Conservation (phyloP, 2,113 vertebrate genomes). For the Caretta caretta region DNA sequence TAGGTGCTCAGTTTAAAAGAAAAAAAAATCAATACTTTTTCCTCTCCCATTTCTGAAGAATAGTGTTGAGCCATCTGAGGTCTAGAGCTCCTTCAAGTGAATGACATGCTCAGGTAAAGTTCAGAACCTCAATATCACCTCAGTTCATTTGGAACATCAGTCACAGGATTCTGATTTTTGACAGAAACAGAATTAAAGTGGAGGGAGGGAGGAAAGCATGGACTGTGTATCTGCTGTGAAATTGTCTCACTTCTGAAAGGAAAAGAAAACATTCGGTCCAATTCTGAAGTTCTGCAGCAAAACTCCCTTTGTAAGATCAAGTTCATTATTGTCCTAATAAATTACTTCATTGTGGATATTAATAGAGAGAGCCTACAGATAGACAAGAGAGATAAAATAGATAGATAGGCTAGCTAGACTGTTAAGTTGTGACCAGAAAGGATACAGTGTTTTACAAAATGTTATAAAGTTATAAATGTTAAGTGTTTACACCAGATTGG, state of each 20-base stretch:
- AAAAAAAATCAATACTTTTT: conserved; percentile 71
- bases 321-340: background rate
- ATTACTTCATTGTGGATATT: background rate
- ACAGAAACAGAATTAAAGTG: conserved; percentile 62
- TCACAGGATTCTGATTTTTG: conserved; percentile 68
- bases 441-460: background rate
- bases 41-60: conserved; percentile 66
- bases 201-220: conserved; percentile 17
- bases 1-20: conserved; percentile 62
- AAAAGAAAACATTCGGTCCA: background rate
- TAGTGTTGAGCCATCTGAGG: conserved; percentile 67
- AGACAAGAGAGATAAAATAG: background rate
- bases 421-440: background rate
- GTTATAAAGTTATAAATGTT: background rate
- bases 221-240: background rate
- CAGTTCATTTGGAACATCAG: conserved; percentile 71
- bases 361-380: background rate
- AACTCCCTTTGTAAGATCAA: background rate
- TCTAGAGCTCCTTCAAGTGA: conserved; percentile 71
- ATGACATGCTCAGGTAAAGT: conserved; percentile 71
- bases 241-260: conserved; percentile 1
- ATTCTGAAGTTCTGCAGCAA: background rate
- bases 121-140: conserved; percentile 75
- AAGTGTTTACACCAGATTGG: background rate
- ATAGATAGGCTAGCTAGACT: background rate